Evolutionary conservation across 2,888 invertebrate species (phyloP).

Genomic region (Linyphia triangularis): DNA sequence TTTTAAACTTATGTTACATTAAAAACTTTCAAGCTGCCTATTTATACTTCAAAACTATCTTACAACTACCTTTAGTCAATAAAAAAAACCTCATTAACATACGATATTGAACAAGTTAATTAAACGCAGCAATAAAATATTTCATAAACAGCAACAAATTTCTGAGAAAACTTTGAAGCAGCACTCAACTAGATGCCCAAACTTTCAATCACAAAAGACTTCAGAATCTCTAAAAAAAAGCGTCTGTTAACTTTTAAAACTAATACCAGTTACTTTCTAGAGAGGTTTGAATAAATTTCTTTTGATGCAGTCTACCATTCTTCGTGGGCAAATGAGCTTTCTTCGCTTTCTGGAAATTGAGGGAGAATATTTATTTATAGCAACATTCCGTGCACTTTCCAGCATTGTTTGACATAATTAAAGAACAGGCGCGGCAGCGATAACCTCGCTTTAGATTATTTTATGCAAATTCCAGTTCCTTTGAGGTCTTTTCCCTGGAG

Average conservation of each 20-base stretch:
- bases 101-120: slow-evolving; percentile 22
- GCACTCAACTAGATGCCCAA: slow-evolving; percentile 11
- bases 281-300: slow-evolving; percentile 58
- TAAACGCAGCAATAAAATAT: neutral
- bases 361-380: slow-evolving; percentile 57
- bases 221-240: slow-evolving; percentile 19
- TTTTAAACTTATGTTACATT: too few species aligned
- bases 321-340: neutral
- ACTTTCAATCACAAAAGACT: slow-evolving; percentile 37
- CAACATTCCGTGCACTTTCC: slow-evolving; percentile 39
- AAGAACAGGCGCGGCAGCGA: slow-evolving; percentile 32
- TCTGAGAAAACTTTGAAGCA: slow-evolving; percentile 26
- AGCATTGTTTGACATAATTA: slow-evolving; percentile 70
- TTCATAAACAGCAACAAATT: slow-evolving; percentile 16
- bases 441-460: slow-evolving; percentile 49
- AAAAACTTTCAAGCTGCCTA: neutral
- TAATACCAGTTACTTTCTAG: slow-evolving; percentile 41
- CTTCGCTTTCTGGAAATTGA: neutral
- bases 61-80: neutral
- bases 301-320: slow-evolving; percentile 18
- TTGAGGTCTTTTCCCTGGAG: neutral
- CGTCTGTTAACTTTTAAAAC: slow-evolving; percentile 55
- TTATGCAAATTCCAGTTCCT: slow-evolving; percentile 55
- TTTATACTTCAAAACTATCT: neutral
- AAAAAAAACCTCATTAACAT: slow-evolving; percentile 23